Evolutionary conservation across 2,888 invertebrate genomes (phyloP).

Genomic region (Torymus texanus): DNA sequence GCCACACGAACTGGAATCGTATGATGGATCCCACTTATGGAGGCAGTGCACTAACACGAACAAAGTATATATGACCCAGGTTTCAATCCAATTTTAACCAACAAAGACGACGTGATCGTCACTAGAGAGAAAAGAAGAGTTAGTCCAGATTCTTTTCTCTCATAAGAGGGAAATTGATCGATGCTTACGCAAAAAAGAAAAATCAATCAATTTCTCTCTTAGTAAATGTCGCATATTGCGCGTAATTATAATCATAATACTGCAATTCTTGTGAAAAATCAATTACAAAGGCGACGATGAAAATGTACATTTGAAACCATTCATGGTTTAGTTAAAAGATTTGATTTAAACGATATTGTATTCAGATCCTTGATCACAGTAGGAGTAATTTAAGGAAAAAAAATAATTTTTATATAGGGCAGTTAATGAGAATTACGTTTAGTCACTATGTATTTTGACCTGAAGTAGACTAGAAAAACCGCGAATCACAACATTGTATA

Average conservation of each 20-base stretch:
- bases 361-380: conserved; percentile 29
- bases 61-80: conserved; percentile 86
- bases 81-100: conserved; percentile 49
- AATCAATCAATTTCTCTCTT: conserved; percentile 28
- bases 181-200: conserved; percentile 9
- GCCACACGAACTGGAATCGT: conserved; percentile 96
- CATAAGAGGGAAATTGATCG: conserved; percentile 22
- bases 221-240: conserved; percentile 11
- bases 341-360: conserved; percentile 43
- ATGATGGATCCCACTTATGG: conserved; percentile 96
- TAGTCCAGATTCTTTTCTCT: conserved; percentile 24
- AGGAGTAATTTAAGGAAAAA: conserved; percentile 41
- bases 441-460: conserved; percentile 46
- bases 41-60: conserved; percentile 91
- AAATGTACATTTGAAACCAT: conserved; percentile 43
- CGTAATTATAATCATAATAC: conserved; percentile 17
- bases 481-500: conserved; percentile 34
- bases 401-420: conserved; percentile 40
- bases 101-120: conserved; percentile 21
- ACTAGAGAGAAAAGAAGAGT: conserved; percentile 25
- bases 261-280: conserved; percentile 12
- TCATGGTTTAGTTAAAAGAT: conserved; percentile 8
- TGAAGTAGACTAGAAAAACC: conserved; percentile 34
- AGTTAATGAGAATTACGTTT: conserved; percentile 36
- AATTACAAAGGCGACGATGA: neutral